Base-by-base conservation (phyloP, 2,888 invertebrate species). In the Melolontha melolontha region DNA sequence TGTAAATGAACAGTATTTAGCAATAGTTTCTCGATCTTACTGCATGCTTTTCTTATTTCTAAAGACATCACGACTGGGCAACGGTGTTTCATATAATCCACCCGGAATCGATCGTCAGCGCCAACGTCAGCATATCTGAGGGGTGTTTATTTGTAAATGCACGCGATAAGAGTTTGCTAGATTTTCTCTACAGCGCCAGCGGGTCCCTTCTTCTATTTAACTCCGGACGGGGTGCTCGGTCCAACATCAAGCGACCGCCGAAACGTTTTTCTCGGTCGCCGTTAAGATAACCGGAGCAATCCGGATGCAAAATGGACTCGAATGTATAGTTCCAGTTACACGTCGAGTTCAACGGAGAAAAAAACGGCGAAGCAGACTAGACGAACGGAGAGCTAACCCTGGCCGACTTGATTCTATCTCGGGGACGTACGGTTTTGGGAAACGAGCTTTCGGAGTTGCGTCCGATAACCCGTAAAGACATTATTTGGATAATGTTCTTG, bases 131-230 rank as follows among this genome's bases (percentile, higher is more conserved):
- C 67, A 44, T 70, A 66, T 70, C 68, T 52, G 62, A 68, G 68
- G 72, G 72, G 75, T 75, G 75, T 75, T 75, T 75, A 75, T 75
- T 75, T 75, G 75, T 74, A 75, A 75, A 74, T 75, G 75, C 72
- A 68, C 67, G 68, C 72, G 74, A 75, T 74, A 74, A 74, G 74
- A 66, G 65, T 44, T 40, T 40, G 14, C 44, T 44, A 59, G 59
- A 29, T 59, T 34, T 29, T 34, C 34, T 34, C 34, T 34, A 34
- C 34, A 34, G 34, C 62, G 69, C 52, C 67, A 27, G 29, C 44
- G 59, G 59, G 29, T n/a, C 17, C 17, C 55, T 40, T 54, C 54
- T 54, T 44, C 59, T 59, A 44, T 59, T 59, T 59, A 59, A 27
- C 59, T 4, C 11, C 34, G 34, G 34, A 34, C 34, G 34, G 55